phyloP scores from a whole-genome alignment of 2,113 vertebrate species.

The Phalacrocorax carbo region DNA sequence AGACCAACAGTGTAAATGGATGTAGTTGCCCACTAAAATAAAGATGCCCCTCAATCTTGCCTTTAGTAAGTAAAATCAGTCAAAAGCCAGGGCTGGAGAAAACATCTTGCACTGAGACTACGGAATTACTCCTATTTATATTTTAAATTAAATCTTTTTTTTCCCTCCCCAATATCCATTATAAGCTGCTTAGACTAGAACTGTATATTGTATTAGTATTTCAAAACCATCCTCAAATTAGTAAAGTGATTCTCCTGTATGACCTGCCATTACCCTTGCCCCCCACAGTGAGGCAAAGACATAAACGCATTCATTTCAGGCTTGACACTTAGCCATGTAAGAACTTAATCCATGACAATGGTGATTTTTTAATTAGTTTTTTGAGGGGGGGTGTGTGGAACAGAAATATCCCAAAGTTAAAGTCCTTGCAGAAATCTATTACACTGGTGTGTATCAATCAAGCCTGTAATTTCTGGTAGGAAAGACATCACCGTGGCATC shows the following conservation, averaged over 20 bases:
- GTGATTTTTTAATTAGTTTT: neutral
- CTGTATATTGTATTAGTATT: neutral
- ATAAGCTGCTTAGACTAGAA: neutral
- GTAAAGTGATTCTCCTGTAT: neutral
- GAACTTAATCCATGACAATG: accelerated
- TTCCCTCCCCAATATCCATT: no score
- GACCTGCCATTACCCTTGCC: neutral
- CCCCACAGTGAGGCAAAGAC: neutral
- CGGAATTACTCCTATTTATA: neutral
- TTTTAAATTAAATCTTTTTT: neutral
- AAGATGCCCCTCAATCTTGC: neutral
- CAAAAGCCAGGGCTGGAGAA: neutral
- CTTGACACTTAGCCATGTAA: neutral
- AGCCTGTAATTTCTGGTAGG: neutral
- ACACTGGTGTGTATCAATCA: neutral
- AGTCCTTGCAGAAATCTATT: neutral
- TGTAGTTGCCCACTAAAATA: neutral
- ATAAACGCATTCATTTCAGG: neutral
- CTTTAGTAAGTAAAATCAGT: neutral
- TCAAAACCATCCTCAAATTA: neutral
- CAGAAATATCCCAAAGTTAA: neutral
- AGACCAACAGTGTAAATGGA: neutral
- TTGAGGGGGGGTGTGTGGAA: neutral
- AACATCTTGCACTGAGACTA: neutral
- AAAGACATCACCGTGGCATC: neutral